These are phyloP conservation scores for Petrolisthes cinctipes DNA, from an alignment of 2,888 invertebrate species.

Conservation along the genomic window DNA sequence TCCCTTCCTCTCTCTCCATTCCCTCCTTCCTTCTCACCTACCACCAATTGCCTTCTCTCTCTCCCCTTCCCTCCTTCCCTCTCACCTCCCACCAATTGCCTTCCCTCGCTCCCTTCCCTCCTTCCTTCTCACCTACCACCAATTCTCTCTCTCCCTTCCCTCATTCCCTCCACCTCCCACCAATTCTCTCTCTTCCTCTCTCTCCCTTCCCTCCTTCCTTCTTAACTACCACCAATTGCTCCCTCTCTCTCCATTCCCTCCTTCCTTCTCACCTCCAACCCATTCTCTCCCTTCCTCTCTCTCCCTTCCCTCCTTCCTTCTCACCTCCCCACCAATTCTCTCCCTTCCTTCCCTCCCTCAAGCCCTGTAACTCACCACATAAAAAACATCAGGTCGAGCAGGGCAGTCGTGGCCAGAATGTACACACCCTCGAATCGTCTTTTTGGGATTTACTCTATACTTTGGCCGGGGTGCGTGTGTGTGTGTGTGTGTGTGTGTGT, in stretches of 20 bases:
- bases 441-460: constrained; percentile 7
- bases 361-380: not conserved
- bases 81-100: not conserved
- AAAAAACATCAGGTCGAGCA: constrained; percentile 13
- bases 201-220: not conserved
- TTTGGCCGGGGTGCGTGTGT: constrained; percentile 6
- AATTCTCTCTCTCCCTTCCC: not conserved
- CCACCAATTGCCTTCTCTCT: not conserved
- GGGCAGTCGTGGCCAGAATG: constrained; percentile 28
- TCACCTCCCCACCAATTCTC: not conserved
- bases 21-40: not conserved
- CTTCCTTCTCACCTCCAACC: not conserved
- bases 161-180: not conserved
- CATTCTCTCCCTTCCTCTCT: not conserved
- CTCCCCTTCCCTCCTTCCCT: not conserved
- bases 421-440: constrained; percentile 18
- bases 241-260: not conserved
- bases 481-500: not conserved
- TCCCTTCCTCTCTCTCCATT: not conserved
- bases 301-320: not conserved
- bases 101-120: not conserved
- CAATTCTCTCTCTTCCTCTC: not conserved
- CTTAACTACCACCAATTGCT: not conserved
- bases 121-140: not conserved
- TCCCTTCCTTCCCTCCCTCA: not conserved